Percentiles rank a stretch among this genome's conserved stretches.
These are phyloP conservation scores for Helicoverpa armigera DNA, from an alignment of 1,140 invertebrate species.

Conservation along the genomic window DNA sequence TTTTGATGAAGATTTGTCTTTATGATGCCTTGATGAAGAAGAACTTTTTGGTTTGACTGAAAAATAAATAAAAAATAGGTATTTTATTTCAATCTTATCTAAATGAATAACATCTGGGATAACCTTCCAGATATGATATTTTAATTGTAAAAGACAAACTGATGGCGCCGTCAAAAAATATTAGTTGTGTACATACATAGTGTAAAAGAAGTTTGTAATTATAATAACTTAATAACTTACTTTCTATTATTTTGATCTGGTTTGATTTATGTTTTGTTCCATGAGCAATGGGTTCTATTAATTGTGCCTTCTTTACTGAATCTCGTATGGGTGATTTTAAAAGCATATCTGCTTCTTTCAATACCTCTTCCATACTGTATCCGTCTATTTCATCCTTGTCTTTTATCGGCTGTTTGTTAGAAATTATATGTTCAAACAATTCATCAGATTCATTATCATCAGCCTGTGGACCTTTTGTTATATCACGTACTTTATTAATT, in stretches of 20 bases:
- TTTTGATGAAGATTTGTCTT: slow-evolving; percentile 61
- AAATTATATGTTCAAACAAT: slow-evolving; percentile 49
- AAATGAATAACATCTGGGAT: not conserved
- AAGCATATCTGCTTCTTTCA: slow-evolving; percentile 36
- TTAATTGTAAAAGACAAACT: no score
- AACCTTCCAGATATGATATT: no score
- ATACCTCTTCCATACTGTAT: slow-evolving; percentile 17
- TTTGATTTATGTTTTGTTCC: slow-evolving; percentile 68
- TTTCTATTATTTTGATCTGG: slow-evolving; percentile 57
- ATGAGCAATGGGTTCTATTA: slow-evolving; percentile 61
- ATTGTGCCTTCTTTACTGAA: slow-evolving; percentile 63
- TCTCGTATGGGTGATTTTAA: slow-evolving; percentile 38
- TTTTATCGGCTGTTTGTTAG: slow-evolving; percentile 14
- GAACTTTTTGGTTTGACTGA: slow-evolving; percentile 22
- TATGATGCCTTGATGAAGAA: slow-evolving; percentile 31
- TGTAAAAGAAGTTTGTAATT: no score
- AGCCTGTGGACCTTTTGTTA: not conserved
- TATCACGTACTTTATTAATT: not conserved
- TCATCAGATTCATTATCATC: slow-evolving; percentile 47
- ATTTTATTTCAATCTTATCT: not conserved
- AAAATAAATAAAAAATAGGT: slow-evolving; percentile 1
- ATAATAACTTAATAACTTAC: slow-evolving; percentile 56
- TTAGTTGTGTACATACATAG: no score
- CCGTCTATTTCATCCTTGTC: slow-evolving; percentile 55
- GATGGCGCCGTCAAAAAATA: no score